Percentiles rank a stretch among this genome's conserved stretches.
Evolutionary conservation across 2,797 vertebrate species (phyloP).

Genomic region (Megalops cyprinoides): DNA sequence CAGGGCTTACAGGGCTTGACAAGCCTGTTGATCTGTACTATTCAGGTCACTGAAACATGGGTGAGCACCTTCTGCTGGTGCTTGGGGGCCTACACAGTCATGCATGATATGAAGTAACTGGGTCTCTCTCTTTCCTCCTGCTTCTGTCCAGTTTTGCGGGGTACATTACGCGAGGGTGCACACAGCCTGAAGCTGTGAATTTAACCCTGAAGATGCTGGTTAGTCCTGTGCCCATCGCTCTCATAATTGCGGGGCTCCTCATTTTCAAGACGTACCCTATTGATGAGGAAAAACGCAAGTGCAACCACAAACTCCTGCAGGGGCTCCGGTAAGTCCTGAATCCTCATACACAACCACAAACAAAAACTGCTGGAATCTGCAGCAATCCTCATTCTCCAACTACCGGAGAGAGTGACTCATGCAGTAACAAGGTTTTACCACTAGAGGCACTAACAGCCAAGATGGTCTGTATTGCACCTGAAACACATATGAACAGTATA

Average conservation of each 20-base stretch:
- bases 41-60: too few relatives aligned
- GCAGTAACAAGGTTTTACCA: background rate
- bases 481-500: background rate
- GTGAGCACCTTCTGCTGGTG: too few relatives aligned
- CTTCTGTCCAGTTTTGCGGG: slow-evolving; percentile 83
- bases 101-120: too few relatives aligned
- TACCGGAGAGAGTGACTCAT: too few relatives aligned
- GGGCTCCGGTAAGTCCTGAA: slow-evolving; percentile 81
- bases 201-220: slow-evolving; percentile 90
- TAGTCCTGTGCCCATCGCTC: slow-evolving; percentile 79
- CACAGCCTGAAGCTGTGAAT: slow-evolving; percentile 81
- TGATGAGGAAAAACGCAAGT: slow-evolving; percentile 79
- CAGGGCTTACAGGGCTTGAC: too few relatives aligned
- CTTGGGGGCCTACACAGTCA: too few relatives aligned
- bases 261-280: slow-evolving; percentile 92
- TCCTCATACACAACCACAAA: background rate
- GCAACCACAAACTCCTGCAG: slow-evolving; percentile 88
- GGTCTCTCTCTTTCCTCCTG: background rate
- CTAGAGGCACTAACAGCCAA: background rate
- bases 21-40: too few relatives aligned
- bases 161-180: slow-evolving; percentile 85
- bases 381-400: too few relatives aligned
- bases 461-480: too few relatives aligned
- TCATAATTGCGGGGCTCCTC: slow-evolving; percentile 86
- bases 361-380: too few relatives aligned